Evolutionary conservation across 2,888 invertebrate genomes (phyloP).

Genomic region (Tiphia femorata): DNA sequence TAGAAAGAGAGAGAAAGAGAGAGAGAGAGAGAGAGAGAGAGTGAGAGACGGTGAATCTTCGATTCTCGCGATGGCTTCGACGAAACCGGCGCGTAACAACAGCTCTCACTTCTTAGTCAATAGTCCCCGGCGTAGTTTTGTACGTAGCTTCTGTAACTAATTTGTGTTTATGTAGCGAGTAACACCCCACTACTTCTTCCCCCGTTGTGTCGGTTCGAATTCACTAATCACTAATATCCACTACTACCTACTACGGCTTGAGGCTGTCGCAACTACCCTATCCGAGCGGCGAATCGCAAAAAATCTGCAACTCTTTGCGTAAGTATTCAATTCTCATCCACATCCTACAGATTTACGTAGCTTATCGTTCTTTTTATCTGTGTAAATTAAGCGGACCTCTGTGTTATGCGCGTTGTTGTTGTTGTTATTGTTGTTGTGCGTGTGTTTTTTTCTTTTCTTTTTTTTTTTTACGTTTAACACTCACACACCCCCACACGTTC

Average conservation of each 20-base stretch:
- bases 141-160: constrained; percentile 67
- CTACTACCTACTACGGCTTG: constrained; percentile 51
- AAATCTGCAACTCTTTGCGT: constrained; percentile 56
- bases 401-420: too few relatives aligned
- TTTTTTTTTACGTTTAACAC: constrained; percentile 3
- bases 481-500: too few relatives aligned
- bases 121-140: constrained; percentile 49
- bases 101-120: constrained; percentile 23
- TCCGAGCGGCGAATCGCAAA: constrained; percentile 50
- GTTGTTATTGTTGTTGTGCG: too few relatives aligned
- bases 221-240: constrained; percentile 67
- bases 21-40: too few relatives aligned
- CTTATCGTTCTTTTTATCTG: constrained; percentile 16
- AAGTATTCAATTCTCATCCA: constrained; percentile 54
- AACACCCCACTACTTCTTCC: constrained; percentile 62
- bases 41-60: too few relatives aligned
- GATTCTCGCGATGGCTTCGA: neutral
- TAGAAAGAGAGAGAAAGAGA: too few relatives aligned
- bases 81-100: too few relatives aligned
- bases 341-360: constrained; percentile 37
- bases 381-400: too few relatives aligned
- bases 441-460: constrained; percentile 18
- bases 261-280: constrained; percentile 61
- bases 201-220: constrained; percentile 63
- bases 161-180: constrained; percentile 68